Conservation (phyloP, 1,140 invertebrate species). For the Lordiphosa mommai region DNA sequence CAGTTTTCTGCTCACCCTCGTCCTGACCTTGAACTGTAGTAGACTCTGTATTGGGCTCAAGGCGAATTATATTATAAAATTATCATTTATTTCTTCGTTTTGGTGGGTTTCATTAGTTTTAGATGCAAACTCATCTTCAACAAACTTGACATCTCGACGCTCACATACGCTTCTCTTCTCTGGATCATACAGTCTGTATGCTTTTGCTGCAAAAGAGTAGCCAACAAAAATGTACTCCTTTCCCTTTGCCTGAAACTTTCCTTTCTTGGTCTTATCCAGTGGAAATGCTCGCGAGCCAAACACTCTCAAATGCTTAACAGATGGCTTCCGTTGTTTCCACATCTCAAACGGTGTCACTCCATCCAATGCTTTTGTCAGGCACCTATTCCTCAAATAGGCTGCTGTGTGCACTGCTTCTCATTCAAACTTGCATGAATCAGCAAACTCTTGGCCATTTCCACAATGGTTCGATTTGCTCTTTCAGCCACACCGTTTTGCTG, state of each 20-base stretch:
- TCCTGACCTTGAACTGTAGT: too few species aligned
- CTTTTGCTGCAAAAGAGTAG: conserved; percentile 1
- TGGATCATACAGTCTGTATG: conserved; percentile 6
- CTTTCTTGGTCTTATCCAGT: neutral
- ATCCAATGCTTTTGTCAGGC: neutral
- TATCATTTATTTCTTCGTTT: too few species aligned
- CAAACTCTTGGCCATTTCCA: neutral
- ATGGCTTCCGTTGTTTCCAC: neutral
- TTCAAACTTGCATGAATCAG: neutral
- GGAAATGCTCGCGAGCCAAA: conserved; percentile 1
- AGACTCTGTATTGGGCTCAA: too few species aligned
- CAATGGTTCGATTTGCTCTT: neutral
- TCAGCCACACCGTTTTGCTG: conserved; percentile 4
- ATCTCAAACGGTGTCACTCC: neutral
- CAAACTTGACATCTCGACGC: conserved; percentile 1
- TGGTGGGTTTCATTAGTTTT: too few species aligned
- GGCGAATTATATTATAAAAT: too few species aligned
- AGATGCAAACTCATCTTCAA: neutral
- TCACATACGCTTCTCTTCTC: neutral
- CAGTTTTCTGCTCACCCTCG: too few species aligned
- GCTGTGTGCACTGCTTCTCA: neutral
- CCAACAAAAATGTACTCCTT: conserved; percentile 3
- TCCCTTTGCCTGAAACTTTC: neutral
- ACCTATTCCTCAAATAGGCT: neutral
- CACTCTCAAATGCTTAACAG: neutral